These are phyloP conservation scores for Pagetopsis macropterus DNA, from an alignment of 2,797 vertebrate genomes.

Conservation along the genomic window DNA sequence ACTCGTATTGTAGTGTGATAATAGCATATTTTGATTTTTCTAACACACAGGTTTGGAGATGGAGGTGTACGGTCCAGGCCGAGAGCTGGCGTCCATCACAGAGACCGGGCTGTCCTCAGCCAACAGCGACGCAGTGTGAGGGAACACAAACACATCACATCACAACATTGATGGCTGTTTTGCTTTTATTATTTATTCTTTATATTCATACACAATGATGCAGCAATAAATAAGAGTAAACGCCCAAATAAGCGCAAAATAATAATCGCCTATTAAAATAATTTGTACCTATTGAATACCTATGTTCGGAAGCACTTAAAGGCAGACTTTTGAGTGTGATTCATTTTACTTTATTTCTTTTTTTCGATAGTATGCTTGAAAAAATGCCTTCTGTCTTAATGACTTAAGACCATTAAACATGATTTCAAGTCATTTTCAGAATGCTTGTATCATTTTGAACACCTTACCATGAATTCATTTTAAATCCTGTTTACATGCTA, in stretches of 20 bases:
- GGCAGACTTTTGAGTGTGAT: too few species aligned
- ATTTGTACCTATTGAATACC: neutral
- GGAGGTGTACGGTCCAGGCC: conserved; percentile 23
- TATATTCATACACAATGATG: neutral
- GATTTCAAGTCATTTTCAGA: neutral
- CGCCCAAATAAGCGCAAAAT: too few species aligned
- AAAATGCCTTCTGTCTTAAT: too few species aligned
- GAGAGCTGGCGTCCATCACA: conserved; percentile 53
- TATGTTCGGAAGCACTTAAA: too few species aligned
- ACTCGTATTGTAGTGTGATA: too few species aligned
- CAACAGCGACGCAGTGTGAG: conserved; percentile 73
- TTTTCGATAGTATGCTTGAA: too few species aligned
- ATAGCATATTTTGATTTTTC: neutral
- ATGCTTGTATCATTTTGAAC: neutral
- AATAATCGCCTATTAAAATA: neutral
- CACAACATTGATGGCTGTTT: neutral
- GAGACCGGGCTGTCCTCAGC: conserved; percentile 47
- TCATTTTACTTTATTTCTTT: too few species aligned
- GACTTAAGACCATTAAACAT: neutral
- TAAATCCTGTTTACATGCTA: neutral
- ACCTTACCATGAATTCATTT: neutral
- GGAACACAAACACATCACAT: conserved; percentile 16
- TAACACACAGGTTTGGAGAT: conserved; percentile 58
- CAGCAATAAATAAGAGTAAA: neutral
- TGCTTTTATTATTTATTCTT: neutral